Evolutionary conservation across 2,797 vertebrate genomes (phyloP).

Genomic region (Carcharodon carcharias): DNA sequence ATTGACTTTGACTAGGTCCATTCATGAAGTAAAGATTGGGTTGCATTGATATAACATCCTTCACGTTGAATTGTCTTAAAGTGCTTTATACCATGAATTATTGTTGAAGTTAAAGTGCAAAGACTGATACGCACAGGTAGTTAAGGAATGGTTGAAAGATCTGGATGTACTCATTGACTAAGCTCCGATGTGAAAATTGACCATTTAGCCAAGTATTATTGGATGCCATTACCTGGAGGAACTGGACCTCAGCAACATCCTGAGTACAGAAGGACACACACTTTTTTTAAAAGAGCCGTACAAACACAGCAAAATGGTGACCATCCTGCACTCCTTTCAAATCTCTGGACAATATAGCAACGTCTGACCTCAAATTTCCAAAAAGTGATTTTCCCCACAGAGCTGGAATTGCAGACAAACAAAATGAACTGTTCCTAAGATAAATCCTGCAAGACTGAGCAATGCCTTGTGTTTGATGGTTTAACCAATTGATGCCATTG

Average conservation of each 20-base stretch:
- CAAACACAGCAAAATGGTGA: background rate
- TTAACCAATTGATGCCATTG: background rate
- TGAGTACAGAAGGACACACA: background rate
- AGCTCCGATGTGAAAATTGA: background rate
- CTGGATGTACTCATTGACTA: background rate
- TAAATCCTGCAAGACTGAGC: background rate
- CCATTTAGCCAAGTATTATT: background rate
- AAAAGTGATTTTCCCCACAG: background rate
- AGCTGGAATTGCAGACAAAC: background rate
- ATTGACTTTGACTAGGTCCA: background rate
- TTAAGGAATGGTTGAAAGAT: background rate
- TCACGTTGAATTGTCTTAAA: background rate
- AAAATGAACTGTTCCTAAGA: background rate
- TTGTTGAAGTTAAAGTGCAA: background rate
- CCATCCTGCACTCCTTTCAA: background rate
- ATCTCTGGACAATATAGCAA: background rate
- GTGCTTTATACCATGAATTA: background rate
- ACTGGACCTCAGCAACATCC: background rate
- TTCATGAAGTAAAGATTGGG: background rate
- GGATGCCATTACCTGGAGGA: background rate
- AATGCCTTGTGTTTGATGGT: background rate
- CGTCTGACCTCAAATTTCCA: background rate
- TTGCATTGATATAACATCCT: background rate
- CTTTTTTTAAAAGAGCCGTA: background rate
- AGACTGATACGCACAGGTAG: background rate